Conservation (phyloP, 92 coral and sea anemone species). For the Metridium senile region DNA sequence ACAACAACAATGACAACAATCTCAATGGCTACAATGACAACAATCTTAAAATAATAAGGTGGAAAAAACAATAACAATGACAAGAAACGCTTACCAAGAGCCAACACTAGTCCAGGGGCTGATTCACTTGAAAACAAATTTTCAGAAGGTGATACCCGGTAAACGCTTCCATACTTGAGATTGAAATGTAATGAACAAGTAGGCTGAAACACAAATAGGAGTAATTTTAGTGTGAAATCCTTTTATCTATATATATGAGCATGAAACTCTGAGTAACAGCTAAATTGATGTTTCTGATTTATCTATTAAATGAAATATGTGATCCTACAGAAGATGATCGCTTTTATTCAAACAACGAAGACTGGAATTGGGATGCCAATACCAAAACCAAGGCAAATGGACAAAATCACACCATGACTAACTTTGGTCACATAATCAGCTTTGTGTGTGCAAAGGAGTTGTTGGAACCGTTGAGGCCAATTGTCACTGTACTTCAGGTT, state of each 20-base stretch:
- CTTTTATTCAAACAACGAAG: conserved; percentile 42
- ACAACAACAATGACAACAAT: background rate
- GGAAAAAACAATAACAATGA: background rate
- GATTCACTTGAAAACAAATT: conserved; percentile 71
- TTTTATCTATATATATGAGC: background rate
- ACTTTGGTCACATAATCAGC: conserved; percentile 71
- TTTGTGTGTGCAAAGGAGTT: conserved; percentile 71
- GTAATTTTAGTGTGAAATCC: background rate
- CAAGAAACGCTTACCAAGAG: conserved; percentile 58
- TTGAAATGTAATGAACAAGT: conserved; percentile 89
- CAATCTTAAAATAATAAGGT: too few species aligned
- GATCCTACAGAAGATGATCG: conserved; percentile 51
- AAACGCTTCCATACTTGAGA: conserved; percentile 90
- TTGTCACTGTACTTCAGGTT: conserved; percentile 55
- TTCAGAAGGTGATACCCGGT: conserved; percentile 92
- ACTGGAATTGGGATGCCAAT: conserved; percentile 66
- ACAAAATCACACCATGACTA: conserved; percentile 63
- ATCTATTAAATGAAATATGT: conserved; percentile 53
- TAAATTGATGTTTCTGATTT: too few species aligned
- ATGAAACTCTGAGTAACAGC: background rate
- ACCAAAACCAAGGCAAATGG: conserved; percentile 78
- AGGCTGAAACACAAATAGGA: conserved; percentile 60
- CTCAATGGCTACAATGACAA: background rate
- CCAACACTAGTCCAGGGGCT: conserved; percentile 87
- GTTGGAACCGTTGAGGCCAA: conserved; percentile 69